Percentiles rank a stretch among this genome's conserved stretches.
These are phyloP conservation scores for Triplophysa siluroides DNA, from an alignment of 2,113 vertebrate genomes.

Conservation along the genomic window DNA sequence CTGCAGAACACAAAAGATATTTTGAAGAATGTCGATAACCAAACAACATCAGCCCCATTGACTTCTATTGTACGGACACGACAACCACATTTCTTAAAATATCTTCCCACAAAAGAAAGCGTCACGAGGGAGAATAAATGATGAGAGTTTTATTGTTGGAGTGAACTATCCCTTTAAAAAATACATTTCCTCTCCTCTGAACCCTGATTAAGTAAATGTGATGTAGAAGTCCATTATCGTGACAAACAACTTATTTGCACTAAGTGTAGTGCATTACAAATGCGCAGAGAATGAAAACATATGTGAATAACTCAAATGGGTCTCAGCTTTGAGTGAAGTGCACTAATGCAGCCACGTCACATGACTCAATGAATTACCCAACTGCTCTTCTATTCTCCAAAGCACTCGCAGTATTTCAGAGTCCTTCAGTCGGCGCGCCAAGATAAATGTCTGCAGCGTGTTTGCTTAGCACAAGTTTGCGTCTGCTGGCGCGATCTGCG, in stretches of 20 bases:
- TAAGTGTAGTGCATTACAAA: conserved; percentile 67
- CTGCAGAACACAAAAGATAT: too few relatives aligned
- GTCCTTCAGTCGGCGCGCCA: conserved; percentile 60
- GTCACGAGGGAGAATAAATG: too few relatives aligned
- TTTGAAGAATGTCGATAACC: too few relatives aligned
- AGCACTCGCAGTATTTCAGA: conserved; percentile 60
- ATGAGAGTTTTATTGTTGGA: too few relatives aligned
- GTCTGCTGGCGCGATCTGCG: conserved; percentile 20
- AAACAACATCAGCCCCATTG: too few relatives aligned
- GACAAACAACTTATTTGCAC: conserved; percentile 15
- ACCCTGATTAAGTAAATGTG: not conserved
- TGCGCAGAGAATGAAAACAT: conserved; percentile 62
- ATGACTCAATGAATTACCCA: conserved; percentile 64
- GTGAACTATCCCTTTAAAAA: too few relatives aligned
- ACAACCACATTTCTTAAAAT: too few relatives aligned
- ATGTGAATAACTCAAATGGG: conserved; percentile 36
- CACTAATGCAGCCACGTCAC: conserved; percentile 63
- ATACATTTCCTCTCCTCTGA: too few relatives aligned
- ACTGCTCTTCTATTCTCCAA: conserved; percentile 62
- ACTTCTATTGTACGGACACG: too few relatives aligned
- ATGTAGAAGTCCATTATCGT: not conserved
- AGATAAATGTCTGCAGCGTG: conserved; percentile 69
- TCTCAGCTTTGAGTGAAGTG: conserved; percentile 32
- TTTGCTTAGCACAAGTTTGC: conserved; percentile 61
- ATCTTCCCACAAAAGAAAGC: too few relatives aligned